A percentile compares a stretch with the other conserved stretches of the same genome.
These are phyloP conservation scores for Mobula hypostoma DNA, from an alignment of 2,113 vertebrate genomes.

Conservation along the genomic window DNA sequence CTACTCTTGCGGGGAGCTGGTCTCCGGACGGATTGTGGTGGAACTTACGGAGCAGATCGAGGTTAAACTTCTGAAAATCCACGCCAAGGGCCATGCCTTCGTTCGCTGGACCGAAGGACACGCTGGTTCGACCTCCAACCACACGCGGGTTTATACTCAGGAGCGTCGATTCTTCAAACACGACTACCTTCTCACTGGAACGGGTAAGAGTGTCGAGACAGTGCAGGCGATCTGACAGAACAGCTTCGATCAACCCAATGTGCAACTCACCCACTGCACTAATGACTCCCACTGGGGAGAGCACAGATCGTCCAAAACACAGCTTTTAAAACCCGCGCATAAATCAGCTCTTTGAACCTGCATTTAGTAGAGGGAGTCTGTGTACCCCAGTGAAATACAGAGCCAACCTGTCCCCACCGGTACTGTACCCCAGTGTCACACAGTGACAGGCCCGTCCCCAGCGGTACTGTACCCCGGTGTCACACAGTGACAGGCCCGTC, in stretches of 20 bases:
- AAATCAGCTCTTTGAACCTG: too few relatives aligned
- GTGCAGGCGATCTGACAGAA: neutral
- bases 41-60: conserved; percentile 7
- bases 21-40: conserved; percentile 29
- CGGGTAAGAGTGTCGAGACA: neutral
- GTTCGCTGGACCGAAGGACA: neutral
- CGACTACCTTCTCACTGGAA: neutral
- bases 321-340: too few relatives aligned
- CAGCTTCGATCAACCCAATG: neutral
- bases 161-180: neutral
- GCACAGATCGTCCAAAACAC: too few relatives aligned
- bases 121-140: neutral
- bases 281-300: too few relatives aligned
- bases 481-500: too few relatives aligned
- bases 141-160: neutral
- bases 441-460: too few relatives aligned
- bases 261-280: too few relatives aligned
- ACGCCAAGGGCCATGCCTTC: neutral
- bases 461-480: too few relatives aligned
- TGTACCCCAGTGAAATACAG: too few relatives aligned
- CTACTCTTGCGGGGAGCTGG: conserved; percentile 27
- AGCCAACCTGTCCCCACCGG: too few relatives aligned
- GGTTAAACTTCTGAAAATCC: conserved; percentile 12
- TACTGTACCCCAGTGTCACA: too few relatives aligned
- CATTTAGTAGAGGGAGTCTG: too few relatives aligned